Evolutionary conservation across 2,888 invertebrate species (phyloP).

Genomic region (Sepiola atlantica): DNA sequence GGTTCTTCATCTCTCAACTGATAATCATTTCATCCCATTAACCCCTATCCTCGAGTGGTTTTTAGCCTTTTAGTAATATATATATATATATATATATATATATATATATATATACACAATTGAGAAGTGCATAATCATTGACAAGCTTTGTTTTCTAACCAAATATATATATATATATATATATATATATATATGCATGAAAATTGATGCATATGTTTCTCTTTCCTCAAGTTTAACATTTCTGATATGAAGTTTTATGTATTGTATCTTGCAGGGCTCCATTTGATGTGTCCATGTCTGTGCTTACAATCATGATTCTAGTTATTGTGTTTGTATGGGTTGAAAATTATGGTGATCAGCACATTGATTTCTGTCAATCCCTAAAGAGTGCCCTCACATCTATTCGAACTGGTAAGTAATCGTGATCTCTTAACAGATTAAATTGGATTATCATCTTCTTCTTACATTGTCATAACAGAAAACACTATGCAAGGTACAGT

Average conservation of each 20-base stretch:
- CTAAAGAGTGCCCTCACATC: slow-evolving; percentile 62
- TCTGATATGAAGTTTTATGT: background rate
- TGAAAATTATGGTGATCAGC: slow-evolving; percentile 73
- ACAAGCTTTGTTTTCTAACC: too few relatives aligned
- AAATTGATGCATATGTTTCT: background rate
- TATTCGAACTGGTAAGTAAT: slow-evolving; percentile 64
- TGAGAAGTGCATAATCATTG: too few relatives aligned
- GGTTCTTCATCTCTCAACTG: too few relatives aligned
- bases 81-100: too few relatives aligned
- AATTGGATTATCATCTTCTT: background rate
- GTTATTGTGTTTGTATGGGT: slow-evolving; percentile 71
- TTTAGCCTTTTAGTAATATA: too few relatives aligned
- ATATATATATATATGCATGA: background rate
- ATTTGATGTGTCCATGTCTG: slow-evolving; percentile 71
- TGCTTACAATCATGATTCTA: slow-evolving; percentile 69
- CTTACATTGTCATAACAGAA: background rate
- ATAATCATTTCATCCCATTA: too few relatives aligned
- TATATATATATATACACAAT: too few relatives aligned
- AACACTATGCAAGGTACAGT: background rate
- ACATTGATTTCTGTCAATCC: slow-evolving; percentile 60
- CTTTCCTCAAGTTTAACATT: background rate
- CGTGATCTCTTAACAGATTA: background rate
- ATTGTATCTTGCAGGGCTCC: slow-evolving; percentile 69
- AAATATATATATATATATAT: too few relatives aligned
- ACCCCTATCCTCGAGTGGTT: too few relatives aligned